Conservation (phyloP, 2,888 invertebrate species). For the Conus canariensis region DNA sequence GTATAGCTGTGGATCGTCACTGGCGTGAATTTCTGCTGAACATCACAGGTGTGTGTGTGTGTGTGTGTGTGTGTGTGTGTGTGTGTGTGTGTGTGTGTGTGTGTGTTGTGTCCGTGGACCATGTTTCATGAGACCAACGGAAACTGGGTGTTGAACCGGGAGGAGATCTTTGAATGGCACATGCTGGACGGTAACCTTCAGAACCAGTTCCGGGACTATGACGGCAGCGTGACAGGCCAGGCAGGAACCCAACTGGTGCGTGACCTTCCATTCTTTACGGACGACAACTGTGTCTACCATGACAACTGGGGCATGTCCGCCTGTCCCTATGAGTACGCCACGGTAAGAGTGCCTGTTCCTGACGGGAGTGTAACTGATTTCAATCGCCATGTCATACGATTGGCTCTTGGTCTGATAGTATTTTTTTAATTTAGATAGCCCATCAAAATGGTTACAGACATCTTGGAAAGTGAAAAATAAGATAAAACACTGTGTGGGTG, state of each 20-base stretch:
- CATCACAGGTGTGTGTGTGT: too few relatives aligned
- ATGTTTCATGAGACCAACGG: constrained; percentile 22
- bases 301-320: constrained; percentile 41
- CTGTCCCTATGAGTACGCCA: constrained; percentile 46
- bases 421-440: too few relatives aligned
- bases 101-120: neutral
- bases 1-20: too few relatives aligned
- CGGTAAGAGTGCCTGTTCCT: constrained; percentile 35
- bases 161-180: constrained; percentile 24
- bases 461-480: neutral
- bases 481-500: neutral
- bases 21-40: too few relatives aligned
- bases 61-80: too few relatives aligned
- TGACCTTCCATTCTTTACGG: constrained; percentile 44
- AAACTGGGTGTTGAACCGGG: constrained; percentile 45
- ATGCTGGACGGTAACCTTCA: constrained; percentile 44
- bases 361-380: too few relatives aligned
- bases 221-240: constrained; percentile 47
- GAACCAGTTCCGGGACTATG: constrained; percentile 43
- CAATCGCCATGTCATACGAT: too few relatives aligned
- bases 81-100: too few relatives aligned
- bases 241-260: constrained; percentile 42
- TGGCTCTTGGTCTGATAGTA: too few relatives aligned
- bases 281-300: constrained; percentile 33
- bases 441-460: too few relatives aligned